A percentile compares a stretch with the other conserved stretches of the same genome.
These are phyloP conservation scores for Cotesia chilonis DNA, from an alignment of 1,140 invertebrate genomes.

Conservation along the genomic window DNA sequence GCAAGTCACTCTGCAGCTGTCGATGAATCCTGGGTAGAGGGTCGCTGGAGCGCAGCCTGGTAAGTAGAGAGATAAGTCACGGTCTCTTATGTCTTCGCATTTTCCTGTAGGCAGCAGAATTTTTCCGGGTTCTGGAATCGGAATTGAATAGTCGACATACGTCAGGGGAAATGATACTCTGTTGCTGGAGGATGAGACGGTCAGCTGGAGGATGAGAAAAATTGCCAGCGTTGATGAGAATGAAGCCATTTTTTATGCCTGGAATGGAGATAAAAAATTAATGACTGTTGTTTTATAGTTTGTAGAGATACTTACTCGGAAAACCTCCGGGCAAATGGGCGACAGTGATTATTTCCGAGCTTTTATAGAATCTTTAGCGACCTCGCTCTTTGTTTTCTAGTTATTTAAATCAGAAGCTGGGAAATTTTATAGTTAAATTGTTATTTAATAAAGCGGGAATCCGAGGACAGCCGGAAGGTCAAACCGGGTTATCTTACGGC, in stretches of 20 bases:
- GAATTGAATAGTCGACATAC: slow-evolving; percentile 42
- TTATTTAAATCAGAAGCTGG: too few relatives aligned
- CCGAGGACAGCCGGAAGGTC: too few relatives aligned
- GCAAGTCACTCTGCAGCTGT: slow-evolving; percentile 44
- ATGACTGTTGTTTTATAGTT: too few relatives aligned
- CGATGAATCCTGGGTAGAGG: slow-evolving; percentile 49
- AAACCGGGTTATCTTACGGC: too few relatives aligned
- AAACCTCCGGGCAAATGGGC: background rate
- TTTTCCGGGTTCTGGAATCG: slow-evolving; percentile 27
- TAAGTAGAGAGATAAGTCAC: slow-evolving; percentile 47
- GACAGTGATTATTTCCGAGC: background rate
- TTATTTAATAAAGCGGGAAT: too few relatives aligned
- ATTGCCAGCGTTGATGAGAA: background rate
- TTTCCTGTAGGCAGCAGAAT: slow-evolving; percentile 46
- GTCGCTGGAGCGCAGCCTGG: slow-evolving; percentile 38
- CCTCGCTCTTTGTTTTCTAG: background rate
- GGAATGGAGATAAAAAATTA: background rate
- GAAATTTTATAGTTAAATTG: too few relatives aligned
- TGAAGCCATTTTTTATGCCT: background rate
- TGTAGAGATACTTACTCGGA: background rate
- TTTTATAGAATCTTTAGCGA: background rate
- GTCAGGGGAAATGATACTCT: slow-evolving; percentile 44
- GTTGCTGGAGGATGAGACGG: background rate
- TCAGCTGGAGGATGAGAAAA: background rate
- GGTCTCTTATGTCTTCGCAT: slow-evolving; percentile 48